Percentiles rank a stretch among this genome's conserved stretches.
These are phyloP conservation scores for Anoura caudifer DNA, from an alignment of 2,113 vertebrate species.

Conservation along the genomic window DNA sequence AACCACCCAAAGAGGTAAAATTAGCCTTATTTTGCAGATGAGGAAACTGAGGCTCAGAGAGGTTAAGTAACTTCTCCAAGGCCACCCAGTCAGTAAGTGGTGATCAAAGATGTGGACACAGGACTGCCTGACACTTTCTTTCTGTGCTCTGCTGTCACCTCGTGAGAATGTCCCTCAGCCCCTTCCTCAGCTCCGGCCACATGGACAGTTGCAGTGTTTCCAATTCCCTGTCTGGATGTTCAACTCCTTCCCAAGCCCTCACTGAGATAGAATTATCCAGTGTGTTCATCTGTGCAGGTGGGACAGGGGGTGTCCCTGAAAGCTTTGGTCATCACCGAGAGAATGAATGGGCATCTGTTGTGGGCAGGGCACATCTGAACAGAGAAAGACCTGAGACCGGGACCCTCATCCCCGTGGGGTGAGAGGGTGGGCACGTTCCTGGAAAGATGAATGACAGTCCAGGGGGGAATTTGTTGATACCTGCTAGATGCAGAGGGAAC, in stretches of 20 bases:
- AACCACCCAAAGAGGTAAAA: not conserved
- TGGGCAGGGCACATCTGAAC: not conserved
- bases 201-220: rapidly evolving
- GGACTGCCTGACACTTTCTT: not conserved
- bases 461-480: not conserved
- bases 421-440: rapidly evolving
- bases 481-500: not conserved
- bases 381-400: not conserved
- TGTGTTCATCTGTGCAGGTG: not conserved
- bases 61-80: not conserved
- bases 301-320: not conserved
- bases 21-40: not conserved
- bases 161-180: rapidly evolving
- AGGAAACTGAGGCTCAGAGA: not conserved
- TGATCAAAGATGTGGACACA: not conserved
- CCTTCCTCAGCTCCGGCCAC: not conserved
- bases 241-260: not conserved
- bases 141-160: not conserved
- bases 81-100: not conserved
- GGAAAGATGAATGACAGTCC: not conserved
- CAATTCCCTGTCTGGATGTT: not conserved
- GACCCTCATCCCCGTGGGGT: not conserved
- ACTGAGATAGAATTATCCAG: not conserved
- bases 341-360: not conserved
- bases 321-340: not conserved